Evolutionary conservation across 2,113 vertebrate species (phyloP), one percentile per base, ranked within the genome.

Genomic region (Castor canadensis): DNA sequence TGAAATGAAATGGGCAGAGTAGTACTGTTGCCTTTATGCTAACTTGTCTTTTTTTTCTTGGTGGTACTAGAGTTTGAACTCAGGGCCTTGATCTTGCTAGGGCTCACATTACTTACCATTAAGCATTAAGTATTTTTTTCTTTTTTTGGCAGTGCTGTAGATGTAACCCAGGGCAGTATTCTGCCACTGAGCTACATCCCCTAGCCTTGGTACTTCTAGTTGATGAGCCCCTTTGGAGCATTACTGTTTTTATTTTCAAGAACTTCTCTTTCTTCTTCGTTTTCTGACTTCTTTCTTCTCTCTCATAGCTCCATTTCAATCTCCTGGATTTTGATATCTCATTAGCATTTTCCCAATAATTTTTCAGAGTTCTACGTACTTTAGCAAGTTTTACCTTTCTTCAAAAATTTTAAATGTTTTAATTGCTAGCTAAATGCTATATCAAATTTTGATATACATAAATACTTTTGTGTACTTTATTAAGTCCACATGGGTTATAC

Each of bases 361-460:
- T 95, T 71, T 69, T 80, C 52, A 52, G 73, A 72, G 32, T 77
- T 97, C n/a, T 84, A 90, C 76, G 92, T 35, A 69, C 30, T 81
- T 75, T 26, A 73, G 73, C 58, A 82, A 22, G 52, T 84, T 87
- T 66, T 82, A 5, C 35, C 17, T 75, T 92, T 82, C 69, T 75
- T 94, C 52, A 73, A 79, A 87, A 80, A 72, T 30, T 83, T 75
- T 47, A 90, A 81, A 71, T 94, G 49, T 93, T 92, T 90, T n/a
- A 87, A 32, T 47, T 92, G 22, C 28, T 87, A 90, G 52, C 45
- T 92, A 92, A 77, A 75, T 95, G 92, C 45, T 86, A 93, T 9
- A 35, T 79, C 82, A 45, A 47, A 79, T 90, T 93, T 95, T 93
- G 76, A 60, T 91, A 91, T 6, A 52, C 56, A 88, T 84, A 96